These are phyloP conservation scores for Molossus alvarezi DNA, from an alignment of 2,797 vertebrate species.

Conservation along the genomic window DNA sequence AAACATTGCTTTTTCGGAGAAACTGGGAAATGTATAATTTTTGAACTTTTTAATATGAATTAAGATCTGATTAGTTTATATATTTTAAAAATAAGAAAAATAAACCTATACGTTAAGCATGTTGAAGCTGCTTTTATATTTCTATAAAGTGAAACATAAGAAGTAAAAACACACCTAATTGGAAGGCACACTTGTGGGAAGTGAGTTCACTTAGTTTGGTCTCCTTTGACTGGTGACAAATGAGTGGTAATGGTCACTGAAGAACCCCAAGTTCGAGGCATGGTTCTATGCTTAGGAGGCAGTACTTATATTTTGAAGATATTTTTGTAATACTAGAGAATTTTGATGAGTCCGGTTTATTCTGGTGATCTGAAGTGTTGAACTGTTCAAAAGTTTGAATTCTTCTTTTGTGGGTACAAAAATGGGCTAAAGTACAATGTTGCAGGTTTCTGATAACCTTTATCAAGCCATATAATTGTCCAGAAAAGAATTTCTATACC, in stretches of 20 bases:
- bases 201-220: background rate
- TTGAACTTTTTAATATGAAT: background rate
- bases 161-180: background rate
- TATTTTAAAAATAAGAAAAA: background rate
- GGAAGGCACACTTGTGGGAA: background rate
- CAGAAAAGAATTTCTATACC: background rate
- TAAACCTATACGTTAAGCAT: fast-evolving
- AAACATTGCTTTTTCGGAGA: background rate
- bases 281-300: background rate
- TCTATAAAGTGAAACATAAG: background rate
- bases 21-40: background rate
- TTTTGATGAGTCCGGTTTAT: background rate
- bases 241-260: background rate
- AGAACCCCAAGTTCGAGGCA: too few relatives aligned
- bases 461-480: background rate
- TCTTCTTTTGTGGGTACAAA: background rate
- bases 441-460: background rate
- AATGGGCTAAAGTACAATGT: background rate
- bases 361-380: background rate
- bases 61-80: background rate
- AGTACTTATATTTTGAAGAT: background rate
- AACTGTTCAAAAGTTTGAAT: background rate
- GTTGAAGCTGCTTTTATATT: background rate
- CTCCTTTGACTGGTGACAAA: too few relatives aligned
- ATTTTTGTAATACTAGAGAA: background rate